Evolutionary conservation across 2,113 vertebrate species (phyloP), one percentile per base, ranked within the genome.

Genomic region (Pungitius pungitius): DNA sequence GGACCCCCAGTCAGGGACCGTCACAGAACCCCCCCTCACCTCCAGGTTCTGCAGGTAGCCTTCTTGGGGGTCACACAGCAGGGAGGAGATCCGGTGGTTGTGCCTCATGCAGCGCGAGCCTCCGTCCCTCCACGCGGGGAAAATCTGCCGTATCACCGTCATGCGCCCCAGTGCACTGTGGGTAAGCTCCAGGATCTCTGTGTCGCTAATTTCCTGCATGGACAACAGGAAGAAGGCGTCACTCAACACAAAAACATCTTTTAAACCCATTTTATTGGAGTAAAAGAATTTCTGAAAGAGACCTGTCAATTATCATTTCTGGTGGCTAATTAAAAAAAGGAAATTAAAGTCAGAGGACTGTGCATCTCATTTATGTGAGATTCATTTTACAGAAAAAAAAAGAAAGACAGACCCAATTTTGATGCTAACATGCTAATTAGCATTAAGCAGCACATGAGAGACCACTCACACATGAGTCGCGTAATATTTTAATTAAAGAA

Each of bases 21-120:
- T 42, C 39, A 2, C 35, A 37, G 35, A 5, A 3, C 7, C 37
- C 10, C 12, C 6, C 15, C 24, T 26, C 39, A 99, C 98, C 97
- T 99, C 95, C 49, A 99, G 93, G 91, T 96, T 97, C 90, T 98
- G 97, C 78, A 98, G 93, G 87, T 99, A 97, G 26, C 97, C 98
- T 82, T 98, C 96, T 88, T 97, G 96, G 0, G 97, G 98, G 69
- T 99, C 96, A 0, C 98, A 99, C 17, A 98, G 95, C 88, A 98
- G 89, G 0, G 97, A 98, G 0, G 97, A 97, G 82, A 99, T 96
- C 1, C 97, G 93, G 78, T 99, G 98, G 82, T 96, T 98, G 89
- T 97, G 96, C 74, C 96, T 95, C 93, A 96, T 93, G 63, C 98
- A 99, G 63, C 95, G 96, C 78, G 92, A 91, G 74, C 86, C 93